phyloP scores from a whole-genome alignment of 2,888 invertebrate genomes.

The Heliconius erato region DNA sequence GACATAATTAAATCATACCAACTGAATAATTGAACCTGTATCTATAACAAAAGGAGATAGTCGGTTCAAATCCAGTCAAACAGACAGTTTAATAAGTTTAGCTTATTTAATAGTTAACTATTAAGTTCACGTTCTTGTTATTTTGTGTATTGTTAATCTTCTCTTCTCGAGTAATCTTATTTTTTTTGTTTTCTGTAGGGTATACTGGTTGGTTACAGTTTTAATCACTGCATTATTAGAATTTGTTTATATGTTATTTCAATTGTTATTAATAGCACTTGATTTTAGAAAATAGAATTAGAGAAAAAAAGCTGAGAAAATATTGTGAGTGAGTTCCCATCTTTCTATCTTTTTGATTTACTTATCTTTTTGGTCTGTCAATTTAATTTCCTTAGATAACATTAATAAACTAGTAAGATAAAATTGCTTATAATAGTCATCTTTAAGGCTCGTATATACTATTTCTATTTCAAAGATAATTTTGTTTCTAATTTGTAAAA shows the following conservation, averaged over 20 bases:
- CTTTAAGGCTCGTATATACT: no score
- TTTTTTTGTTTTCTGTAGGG: neutral
- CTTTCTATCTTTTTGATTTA: no score
- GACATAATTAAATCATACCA: slow-evolving; percentile 45
- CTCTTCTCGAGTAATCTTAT: neutral
- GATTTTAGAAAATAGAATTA: no score
- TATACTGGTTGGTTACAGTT: neutral
- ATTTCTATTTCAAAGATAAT: no score
- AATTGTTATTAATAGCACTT: no score
- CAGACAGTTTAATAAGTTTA: slow-evolving; percentile 9
- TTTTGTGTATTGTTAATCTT: slow-evolving; percentile 14
- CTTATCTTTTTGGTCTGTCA: no score
- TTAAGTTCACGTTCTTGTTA: slow-evolving; percentile 8
- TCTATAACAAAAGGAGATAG: slow-evolving; percentile 36
- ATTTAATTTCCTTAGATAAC: no score
- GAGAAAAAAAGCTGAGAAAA: no score
- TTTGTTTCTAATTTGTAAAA: no score
- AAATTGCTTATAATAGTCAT: no score
- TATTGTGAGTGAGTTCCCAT: no score
- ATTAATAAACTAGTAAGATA: no score
- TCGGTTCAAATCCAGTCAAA: slow-evolving; percentile 13
- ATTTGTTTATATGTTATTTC: neutral
- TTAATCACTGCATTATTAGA: neutral
- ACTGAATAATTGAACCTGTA: slow-evolving; percentile 51
- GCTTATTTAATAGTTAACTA: neutral